Percentiles rank a stretch among this genome's conserved stretches.
Conservation (phyloP, 2,797 vertebrate genomes). For the Steatocranus sp. region DNA sequence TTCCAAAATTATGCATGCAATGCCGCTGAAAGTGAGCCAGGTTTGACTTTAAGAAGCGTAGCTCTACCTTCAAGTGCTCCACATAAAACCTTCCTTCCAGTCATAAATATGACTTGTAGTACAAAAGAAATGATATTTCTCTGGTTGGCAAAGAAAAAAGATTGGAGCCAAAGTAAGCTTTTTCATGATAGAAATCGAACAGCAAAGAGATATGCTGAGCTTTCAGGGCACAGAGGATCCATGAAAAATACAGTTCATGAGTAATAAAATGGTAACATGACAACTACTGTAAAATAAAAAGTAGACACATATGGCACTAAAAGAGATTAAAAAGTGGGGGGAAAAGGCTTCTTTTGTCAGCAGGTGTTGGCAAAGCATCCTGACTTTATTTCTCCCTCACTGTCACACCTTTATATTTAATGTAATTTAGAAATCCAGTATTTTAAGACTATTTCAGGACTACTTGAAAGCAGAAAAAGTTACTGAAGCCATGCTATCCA, state of each 20-base stretch:
- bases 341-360: not conserved
- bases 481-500: slow-evolving; percentile 24
- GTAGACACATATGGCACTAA: not conserved
- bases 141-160: not conserved
- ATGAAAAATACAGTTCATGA: not conserved
- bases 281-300: not conserved
- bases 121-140: not conserved
- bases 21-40: slow-evolving; percentile 32
- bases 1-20: slow-evolving; percentile 26
- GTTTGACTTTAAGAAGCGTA: slow-evolving; percentile 43
- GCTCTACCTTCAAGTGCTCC: slow-evolving; percentile 29
- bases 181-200: not conserved
- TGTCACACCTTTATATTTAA: slow-evolving; percentile 32
- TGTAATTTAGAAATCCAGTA: slow-evolving; percentile 7
- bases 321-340: not conserved
- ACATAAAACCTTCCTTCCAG: slow-evolving; percentile 21
- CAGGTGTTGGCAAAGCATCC: slow-evolving; percentile 2
- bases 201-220: not conserved
- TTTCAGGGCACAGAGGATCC: not conserved
- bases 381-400: slow-evolving; percentile 14
- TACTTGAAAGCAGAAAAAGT: slow-evolving; percentile 42
- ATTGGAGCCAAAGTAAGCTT: not conserved
- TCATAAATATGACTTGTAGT: slow-evolving; percentile 21
- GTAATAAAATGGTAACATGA: not conserved
- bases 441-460: slow-evolving; percentile 15